Base-by-base conservation (phyloP, 2,113 vertebrate genomes). In the Lophius piscatorius region DNA sequence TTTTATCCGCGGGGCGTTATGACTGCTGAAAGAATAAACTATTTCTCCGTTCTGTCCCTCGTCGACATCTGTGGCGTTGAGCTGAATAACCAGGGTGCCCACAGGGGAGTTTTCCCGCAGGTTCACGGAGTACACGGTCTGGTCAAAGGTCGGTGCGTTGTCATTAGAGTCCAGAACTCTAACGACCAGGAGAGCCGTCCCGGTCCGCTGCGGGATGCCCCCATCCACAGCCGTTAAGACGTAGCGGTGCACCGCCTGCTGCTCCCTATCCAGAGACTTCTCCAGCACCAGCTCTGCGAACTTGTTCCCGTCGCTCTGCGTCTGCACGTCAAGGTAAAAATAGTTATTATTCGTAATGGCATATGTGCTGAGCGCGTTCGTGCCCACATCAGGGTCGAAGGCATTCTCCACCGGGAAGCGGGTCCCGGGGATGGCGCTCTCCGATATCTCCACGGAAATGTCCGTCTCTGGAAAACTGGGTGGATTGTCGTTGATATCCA, bases 401-500 rank as follows among this genome's bases (percentile, higher is more conserved):
- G 97, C 97, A 85, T 95, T 98, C 83, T 98, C 96, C 85, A 98
- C 88, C 1, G 96, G 95, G 89, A 99, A 96, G 62, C 97, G 96
- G 44, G 96, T 98, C 42, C 96, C 96, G 9, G 96, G 96, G 17
- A 95, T 94, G 55, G 97, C 97, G 83, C 95, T 98, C 86, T 99
- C 97, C 0, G 96, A 96, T 86, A 98, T 99, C 87, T 99, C 97
- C 87, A 99, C 94, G 0, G 94, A 94, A 50, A 98, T 94, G 87
- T 98, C 96, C 2, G 95, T 91, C 81, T 96, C 95, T 1, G 96
- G 94, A 62, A 99, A 99, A 67, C 90, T 84, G 54, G 97, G 97
- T 0, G 97, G 92, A 68, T 99, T 98, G 91, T 99, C 97, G 63
- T 99, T 98, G 69, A 98, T 95, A 89, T 99, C 97, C 91, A 98